phyloP scores from a whole-genome alignment of 2,113 vertebrate species.

The Apus apus region DNA sequence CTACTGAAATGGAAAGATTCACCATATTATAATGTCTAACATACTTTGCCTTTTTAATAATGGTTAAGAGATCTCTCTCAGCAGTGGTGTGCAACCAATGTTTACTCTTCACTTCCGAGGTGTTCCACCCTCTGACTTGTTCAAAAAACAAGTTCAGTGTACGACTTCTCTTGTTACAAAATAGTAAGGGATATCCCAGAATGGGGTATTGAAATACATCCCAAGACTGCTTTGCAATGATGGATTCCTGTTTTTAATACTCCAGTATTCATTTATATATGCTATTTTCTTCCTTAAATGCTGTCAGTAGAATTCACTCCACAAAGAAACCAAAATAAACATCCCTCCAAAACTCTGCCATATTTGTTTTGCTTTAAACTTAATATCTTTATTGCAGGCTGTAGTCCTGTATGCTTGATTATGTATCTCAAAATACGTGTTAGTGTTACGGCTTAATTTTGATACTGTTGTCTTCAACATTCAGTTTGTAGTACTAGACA shows the following conservation, averaged over 20 bases:
- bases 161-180: background rate
- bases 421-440: background rate
- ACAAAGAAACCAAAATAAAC: background rate
- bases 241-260: background rate
- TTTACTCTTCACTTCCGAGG: background rate
- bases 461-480: background rate
- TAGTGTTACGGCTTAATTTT: background rate
- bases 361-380: background rate
- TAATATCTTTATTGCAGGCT: background rate
- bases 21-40: background rate
- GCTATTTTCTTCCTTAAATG: background rate
- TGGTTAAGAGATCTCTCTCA: background rate
- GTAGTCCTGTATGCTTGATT: background rate
- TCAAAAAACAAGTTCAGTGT: background rate
- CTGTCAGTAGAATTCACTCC: background rate
- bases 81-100: background rate
- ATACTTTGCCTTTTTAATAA: background rate
- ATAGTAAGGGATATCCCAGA: background rate
- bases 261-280: background rate
- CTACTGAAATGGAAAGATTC: background rate
- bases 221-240: background rate
- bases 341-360: background rate
- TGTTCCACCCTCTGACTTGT: background rate
- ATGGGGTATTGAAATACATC: background rate
- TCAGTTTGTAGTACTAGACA: background rate